Evolutionary conservation across 1,140 invertebrate genomes (phyloP).

Genomic region (Berghia stephanieae): DNA sequence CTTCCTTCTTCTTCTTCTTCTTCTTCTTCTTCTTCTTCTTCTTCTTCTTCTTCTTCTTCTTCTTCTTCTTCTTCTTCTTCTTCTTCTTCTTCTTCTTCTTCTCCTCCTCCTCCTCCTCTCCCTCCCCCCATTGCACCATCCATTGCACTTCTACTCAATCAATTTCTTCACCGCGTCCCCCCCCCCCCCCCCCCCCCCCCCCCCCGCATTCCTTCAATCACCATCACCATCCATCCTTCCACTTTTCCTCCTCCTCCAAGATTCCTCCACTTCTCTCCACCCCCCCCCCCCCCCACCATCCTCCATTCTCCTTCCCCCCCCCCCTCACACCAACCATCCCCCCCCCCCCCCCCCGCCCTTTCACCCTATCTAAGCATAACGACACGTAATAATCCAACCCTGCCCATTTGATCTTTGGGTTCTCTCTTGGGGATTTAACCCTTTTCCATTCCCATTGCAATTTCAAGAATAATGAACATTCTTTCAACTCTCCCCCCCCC

Average conservation of each 20-base stretch:
- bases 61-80: constrained; percentile 17
- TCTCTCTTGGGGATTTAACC: too few species aligned
- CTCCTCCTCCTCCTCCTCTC: background rate
- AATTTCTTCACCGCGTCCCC: too few species aligned
- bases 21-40: constrained; percentile 28
- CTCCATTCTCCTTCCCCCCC: background rate
- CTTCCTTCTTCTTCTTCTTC: constrained; percentile 21
- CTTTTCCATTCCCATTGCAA: too few species aligned
- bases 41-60: constrained; percentile 24
- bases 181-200: background rate
- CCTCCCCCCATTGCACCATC: background rate
- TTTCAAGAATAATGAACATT: too few species aligned
- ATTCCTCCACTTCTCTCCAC: background rate
- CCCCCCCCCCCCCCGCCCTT: background rate
- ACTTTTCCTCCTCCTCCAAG: background rate
- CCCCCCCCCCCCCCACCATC: background rate
- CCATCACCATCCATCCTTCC: background rate
- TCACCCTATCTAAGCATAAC: too few species aligned
- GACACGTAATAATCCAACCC: too few species aligned
- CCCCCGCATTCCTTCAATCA: background rate
- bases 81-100: background rate
- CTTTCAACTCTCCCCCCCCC: too few species aligned
- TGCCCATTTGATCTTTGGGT: too few species aligned
- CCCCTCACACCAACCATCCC: background rate
- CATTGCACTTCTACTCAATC: too few species aligned